Conservation (phyloP, 2,113 vertebrate species). For the Pachyramphus minor region DNA sequence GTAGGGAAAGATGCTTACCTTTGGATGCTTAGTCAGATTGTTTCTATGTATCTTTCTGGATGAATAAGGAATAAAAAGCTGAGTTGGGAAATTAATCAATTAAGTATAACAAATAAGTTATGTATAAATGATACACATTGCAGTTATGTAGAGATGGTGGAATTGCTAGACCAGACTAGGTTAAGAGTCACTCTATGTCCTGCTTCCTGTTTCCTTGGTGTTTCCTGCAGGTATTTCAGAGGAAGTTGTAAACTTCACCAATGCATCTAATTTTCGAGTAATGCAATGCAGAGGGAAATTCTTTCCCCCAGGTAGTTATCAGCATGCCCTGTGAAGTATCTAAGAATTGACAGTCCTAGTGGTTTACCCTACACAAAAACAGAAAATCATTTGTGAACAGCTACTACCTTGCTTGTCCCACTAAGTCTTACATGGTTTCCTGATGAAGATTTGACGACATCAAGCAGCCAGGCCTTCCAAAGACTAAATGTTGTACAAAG, state of each 20-base stretch:
- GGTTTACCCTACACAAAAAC: not conserved
- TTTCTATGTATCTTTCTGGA: not conserved
- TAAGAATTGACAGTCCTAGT: not conserved
- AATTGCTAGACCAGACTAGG: not conserved
- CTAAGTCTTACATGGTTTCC: not conserved
- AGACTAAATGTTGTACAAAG: not conserved
- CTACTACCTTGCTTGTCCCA: not conserved
- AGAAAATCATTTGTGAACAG: not conserved
- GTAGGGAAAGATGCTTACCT: not conserved
- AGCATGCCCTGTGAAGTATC: not conserved
- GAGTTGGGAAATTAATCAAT: not conserved
- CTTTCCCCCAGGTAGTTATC: not conserved
- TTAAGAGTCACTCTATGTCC: not conserved
- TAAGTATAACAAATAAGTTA: not conserved
- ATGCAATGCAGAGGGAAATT: not conserved
- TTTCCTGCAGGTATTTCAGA: not conserved
- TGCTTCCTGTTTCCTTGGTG: not conserved
- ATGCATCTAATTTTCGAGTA: not conserved
- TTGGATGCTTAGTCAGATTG: not conserved
- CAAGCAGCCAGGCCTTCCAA: not conserved
- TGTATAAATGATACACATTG: not conserved
- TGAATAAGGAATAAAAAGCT: not conserved
- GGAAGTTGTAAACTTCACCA: not conserved
- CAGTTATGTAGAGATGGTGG: not conserved
- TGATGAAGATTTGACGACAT: not conserved